Conservation (phyloP, 2,888 invertebrate genomes). For the Morpho deidamia region DNA sequence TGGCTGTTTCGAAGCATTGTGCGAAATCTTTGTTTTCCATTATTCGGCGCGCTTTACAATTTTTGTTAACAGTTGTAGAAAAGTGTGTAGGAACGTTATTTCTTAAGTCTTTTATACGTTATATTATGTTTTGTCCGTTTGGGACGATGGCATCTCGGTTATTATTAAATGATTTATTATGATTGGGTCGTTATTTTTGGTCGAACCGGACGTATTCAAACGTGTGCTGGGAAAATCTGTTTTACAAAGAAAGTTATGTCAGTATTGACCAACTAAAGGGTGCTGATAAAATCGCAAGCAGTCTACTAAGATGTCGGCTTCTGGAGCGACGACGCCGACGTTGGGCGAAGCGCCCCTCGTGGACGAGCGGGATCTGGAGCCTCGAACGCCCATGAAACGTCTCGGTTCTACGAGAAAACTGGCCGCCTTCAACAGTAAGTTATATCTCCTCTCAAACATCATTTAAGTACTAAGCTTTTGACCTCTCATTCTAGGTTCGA, state of each 20-base stretch:
- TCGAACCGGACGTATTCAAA: conserved; percentile 22
- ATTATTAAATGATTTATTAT: conserved; percentile 16
- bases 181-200: conserved; percentile 29
- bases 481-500: background rate
- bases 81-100: too few relatives aligned
- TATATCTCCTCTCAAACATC: background rate
- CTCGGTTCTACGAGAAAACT: conserved; percentile 89
- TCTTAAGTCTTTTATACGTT: too few relatives aligned
- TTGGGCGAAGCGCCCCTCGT: conserved; percentile 80
- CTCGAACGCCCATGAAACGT: conserved; percentile 88
- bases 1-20: too few relatives aligned
- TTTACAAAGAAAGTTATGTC: background rate
- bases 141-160: too few relatives aligned
- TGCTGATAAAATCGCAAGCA: conserved; percentile 12
- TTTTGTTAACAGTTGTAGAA: too few relatives aligned
- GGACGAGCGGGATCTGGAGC: conserved; percentile 87
- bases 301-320: conserved; percentile 33
- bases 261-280: background rate
- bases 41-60: too few relatives aligned
- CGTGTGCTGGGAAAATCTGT: background rate
- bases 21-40: too few relatives aligned
- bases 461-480: background rate
- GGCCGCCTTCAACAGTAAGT: conserved; percentile 88
- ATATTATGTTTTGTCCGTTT: too few relatives aligned
- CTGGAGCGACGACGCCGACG: conserved; percentile 85